A percentile compares a stretch with the other conserved stretches of the same genome.
phyloP scores from a whole-genome alignment of 2,797 vertebrate species.

The Yasuhikotakia modesta region DNA sequence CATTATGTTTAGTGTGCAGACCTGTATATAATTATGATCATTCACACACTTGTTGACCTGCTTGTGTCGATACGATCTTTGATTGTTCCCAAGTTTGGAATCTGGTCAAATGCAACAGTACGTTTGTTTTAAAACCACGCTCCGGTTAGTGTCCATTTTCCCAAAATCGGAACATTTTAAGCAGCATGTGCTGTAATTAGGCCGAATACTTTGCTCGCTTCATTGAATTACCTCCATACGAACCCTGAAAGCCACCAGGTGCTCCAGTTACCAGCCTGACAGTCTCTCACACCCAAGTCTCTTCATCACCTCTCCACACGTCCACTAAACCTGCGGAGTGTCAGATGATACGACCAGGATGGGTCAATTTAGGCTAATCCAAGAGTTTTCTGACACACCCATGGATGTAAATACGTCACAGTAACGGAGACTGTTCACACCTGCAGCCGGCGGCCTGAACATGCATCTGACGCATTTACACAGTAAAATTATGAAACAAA shows the following conservation, averaged over 20 bases:
- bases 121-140: no score
- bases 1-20: no score
- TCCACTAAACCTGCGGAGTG: neutral
- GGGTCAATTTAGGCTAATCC: neutral
- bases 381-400: neutral
- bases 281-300: neutral
- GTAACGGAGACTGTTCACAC: neutral
- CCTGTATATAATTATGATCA: no score
- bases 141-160: neutral
- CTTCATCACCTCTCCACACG: neutral
- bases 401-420: neutral
- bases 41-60: neutral
- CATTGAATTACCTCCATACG: slow-evolving; percentile 22
- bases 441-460: neutral
- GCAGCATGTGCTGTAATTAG: neutral
- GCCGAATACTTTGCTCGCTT: slow-evolving; percentile 19
- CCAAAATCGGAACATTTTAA: no score
- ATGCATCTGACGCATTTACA: no score
- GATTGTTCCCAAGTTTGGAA: neutral
- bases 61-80: no score
- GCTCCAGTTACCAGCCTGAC: neutral
- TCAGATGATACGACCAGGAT: neutral
- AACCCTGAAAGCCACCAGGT: neutral
- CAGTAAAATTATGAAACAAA: no score
- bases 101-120: neutral